Evolutionary conservation across 1,140 invertebrate species (phyloP).

Genomic region (Euwallacea fornicatus): DNA sequence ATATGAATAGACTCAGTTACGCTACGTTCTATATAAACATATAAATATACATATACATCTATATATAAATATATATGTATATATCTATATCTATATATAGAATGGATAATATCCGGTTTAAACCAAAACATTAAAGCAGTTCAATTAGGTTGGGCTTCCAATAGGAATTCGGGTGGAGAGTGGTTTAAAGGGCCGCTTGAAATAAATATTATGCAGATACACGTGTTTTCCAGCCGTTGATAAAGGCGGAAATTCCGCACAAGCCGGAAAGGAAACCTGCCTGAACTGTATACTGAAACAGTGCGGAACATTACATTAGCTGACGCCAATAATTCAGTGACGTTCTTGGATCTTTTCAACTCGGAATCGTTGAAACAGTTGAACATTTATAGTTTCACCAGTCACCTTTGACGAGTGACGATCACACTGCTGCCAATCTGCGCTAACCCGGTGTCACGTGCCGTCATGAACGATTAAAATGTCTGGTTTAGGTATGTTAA

Average conservation of each 20-base stretch:
- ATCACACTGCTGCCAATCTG: no score
- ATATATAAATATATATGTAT: no score
- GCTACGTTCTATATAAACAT: no score
- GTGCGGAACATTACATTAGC: conserved; percentile 28
- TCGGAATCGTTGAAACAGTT: no score
- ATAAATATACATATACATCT: no score
- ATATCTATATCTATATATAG: not conserved
- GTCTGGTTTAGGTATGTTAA: no score
- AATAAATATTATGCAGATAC: conserved; percentile 34
- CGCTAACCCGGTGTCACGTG: no score
- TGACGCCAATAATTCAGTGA: conserved; percentile 4
- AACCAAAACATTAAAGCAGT: conserved; percentile 6
- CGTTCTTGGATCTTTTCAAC: not conserved
- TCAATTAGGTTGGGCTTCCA: conserved; percentile 1
- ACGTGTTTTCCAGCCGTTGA: conserved; percentile 31
- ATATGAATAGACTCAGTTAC: no score
- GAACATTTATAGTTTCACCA: no score
- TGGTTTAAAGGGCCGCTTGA: conserved; percentile 1
- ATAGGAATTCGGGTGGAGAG: conserved; percentile 7
- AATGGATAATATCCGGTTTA: conserved; percentile 11
- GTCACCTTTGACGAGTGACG: no score
- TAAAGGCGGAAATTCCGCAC: conserved; percentile 30
- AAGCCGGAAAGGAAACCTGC: conserved; percentile 26
- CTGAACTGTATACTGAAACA: conserved; percentile 35
- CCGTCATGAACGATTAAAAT: no score